Evolutionary conservation across 1,140 invertebrate genomes (phyloP), one percentile per base, ranked within the genome.

Genomic region (Eumaeus atala): DNA sequence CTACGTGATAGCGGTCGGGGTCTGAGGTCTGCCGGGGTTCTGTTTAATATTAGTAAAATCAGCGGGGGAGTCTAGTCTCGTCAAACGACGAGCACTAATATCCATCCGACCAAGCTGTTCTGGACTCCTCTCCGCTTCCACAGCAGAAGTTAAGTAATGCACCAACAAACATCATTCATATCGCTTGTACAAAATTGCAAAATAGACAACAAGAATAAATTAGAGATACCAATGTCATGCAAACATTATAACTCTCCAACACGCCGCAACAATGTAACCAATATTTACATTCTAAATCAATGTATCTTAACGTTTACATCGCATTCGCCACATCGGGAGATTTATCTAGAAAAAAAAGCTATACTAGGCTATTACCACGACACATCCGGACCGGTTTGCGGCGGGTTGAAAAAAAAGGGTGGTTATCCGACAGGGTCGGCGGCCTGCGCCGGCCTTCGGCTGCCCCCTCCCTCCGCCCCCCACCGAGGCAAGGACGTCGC

Each of bases 391-490:
- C 40, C 14, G 40, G 40, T 44, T 44, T 14, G 40, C 12, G 40
- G 50, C 35, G 38, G 59, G 54, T 58, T 72, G 68, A 75, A 77
- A 78, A 78, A 77, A 58, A 67, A 62, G 74, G 72, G 72, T 77
- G 68, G 74, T 70, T 71, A 68, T 59, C 67, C 67, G 61, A 64
- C 69, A 66, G 62, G 76, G 75, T 78, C 73, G 69, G 64, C 66
- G 77, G 61, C 72, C 72, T 64, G 58, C 55, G 54, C 55, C 76
- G 76, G 76, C 78, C 76, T 79, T 79, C 78, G 70, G 61, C 66
- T n/a, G n/a, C n/a, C n/a, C n/a, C n/a, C 73, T 70, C 56, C 62
- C 64, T 48, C 58, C 61, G 60, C 55, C 56, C 59, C 55, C 52
- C 34, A 66, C 21, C 21, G 21, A 28, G 21, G 21, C 76, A 79